Conservation (phyloP, 2,113 vertebrate genomes). For the Bagarius yarrelli region DNA sequence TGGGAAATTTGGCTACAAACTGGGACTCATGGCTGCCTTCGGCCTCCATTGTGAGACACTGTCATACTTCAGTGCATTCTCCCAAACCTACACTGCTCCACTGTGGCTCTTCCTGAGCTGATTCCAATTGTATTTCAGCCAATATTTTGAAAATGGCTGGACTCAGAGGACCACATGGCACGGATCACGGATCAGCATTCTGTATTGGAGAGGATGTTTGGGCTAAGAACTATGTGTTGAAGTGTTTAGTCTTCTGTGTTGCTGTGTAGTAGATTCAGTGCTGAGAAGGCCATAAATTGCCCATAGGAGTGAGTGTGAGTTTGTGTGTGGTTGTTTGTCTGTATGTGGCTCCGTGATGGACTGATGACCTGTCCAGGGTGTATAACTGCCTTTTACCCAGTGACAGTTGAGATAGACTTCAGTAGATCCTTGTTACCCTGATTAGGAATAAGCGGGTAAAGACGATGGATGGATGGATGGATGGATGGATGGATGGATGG, state of each 20-base stretch:
- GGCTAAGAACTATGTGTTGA: conserved; percentile 8
- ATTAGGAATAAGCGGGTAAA: too few relatives aligned
- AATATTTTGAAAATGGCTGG: conserved; percentile 26
- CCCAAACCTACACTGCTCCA: conserved; percentile 1
- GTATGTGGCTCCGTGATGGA: too few relatives aligned
- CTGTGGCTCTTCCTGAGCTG: conserved; percentile 18
- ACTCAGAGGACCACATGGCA: conserved; percentile 13
- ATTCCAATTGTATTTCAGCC: conserved; percentile 26
- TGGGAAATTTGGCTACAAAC: background rate
- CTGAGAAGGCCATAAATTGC: too few relatives aligned
- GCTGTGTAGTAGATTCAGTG: too few relatives aligned
- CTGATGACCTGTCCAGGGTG: too few relatives aligned
- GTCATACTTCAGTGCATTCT: conserved; percentile 4
- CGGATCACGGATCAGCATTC: background rate
- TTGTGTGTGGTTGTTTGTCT: too few relatives aligned
- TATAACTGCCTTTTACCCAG: too few relatives aligned
- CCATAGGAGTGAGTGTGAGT: too few relatives aligned
- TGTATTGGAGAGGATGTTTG: conserved; percentile 2
- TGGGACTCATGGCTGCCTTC: background rate
- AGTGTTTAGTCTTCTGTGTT: background rate
- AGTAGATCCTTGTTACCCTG: too few relatives aligned
- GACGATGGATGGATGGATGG: too few relatives aligned
- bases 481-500: too few relatives aligned
- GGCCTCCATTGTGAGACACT: background rate
- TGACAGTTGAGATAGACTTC: too few relatives aligned